A percentile compares a stretch with the other conserved stretches of the same genome.
These are phyloP conservation scores for Heliconius cydno DNA, from an alignment of 2,888 invertebrate genomes.

Conservation along the genomic window DNA sequence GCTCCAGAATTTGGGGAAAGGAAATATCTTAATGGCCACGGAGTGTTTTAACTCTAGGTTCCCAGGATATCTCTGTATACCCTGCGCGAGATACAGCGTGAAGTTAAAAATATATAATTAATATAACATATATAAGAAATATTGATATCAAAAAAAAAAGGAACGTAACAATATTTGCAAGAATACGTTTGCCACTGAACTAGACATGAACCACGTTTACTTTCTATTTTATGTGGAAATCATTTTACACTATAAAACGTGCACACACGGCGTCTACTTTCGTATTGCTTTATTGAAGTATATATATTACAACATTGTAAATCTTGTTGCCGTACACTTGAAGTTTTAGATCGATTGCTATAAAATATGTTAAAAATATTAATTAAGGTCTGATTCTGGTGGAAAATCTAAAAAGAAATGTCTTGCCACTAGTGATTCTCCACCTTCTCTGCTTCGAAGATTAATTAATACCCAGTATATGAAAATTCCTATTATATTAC, in stretches of 20 bases:
- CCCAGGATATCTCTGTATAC: too few species aligned
- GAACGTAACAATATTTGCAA: slow-evolving; percentile 23
- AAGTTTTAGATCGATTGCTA: background rate
- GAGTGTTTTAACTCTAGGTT: too few species aligned
- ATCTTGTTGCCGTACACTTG: background rate
- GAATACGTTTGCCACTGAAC: slow-evolving; percentile 18
- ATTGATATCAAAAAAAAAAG: slow-evolving; percentile 3
- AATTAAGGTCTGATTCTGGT: background rate
- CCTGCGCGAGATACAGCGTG: too few species aligned
- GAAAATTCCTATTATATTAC: background rate
- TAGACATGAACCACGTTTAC: slow-evolving; percentile 24
- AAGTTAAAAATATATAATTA: background rate
- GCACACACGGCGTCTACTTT: slow-evolving; percentile 3
- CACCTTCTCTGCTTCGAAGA: background rate
- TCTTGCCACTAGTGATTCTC: too few species aligned
- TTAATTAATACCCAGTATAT: too few species aligned
- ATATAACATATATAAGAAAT: background rate
- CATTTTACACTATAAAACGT: slow-evolving; percentile 22
- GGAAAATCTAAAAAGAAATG: background rate
- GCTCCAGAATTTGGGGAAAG: too few species aligned
- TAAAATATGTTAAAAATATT: background rate
- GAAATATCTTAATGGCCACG: too few species aligned
- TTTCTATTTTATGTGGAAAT: slow-evolving; percentile 31
- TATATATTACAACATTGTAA: slow-evolving; percentile 2
- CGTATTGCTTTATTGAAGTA: background rate